Base-by-base conservation (phyloP, 2,113 vertebrate species). In the Protobothrops mucrosquamatus region DNA sequence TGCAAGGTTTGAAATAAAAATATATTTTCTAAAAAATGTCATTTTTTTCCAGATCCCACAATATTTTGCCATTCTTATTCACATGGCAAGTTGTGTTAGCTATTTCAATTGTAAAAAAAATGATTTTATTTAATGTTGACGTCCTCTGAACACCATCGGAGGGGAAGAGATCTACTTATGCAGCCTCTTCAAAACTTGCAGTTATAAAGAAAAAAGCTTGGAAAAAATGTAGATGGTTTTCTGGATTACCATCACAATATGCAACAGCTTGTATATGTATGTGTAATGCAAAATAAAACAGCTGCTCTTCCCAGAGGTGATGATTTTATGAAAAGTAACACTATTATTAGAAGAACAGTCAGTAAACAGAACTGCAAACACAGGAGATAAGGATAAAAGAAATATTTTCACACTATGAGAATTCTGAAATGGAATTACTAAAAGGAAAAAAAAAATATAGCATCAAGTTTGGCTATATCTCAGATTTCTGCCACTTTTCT, bases 281-380 rank as follows among this genome's bases (percentile, higher is more conserved):
- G 51, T 61, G 1, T 26, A 94, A 59, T 90, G 54, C 18, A 92
- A 94, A 59, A 64, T 61, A 91, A 96, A 97, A 92, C 14, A 91
- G n/a, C 4, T 91, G 69, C 57, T 90, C 59, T 94, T 95, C 90
- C 59, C 15, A 4, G 29, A 90, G 87, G 0, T 92, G 94, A 43
- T 0, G 48, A 2, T 96, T 95, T 94, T 89, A 94, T 14, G 2
- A 93, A 57, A 89, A 26, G 12, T 64, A 87, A 5, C 9, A 89
- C 34, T 90, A 93, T 14, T 7, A 0, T 15, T 91, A 1, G 61
- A 94, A n/a, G 91, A 96, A 64, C 12, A 95, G 26, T 29, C 61
- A 90, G 15, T 91, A 91, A 94, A 87, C 29, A 89, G 26, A 95
- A 96, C 95, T 29, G 3, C 94, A 95, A 94, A 92, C 22, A 94